Evolutionary conservation across 2,888 invertebrate species (phyloP), one percentile per base, ranked within the genome.

Genomic region (Nephrotoma appendiculata): DNA sequence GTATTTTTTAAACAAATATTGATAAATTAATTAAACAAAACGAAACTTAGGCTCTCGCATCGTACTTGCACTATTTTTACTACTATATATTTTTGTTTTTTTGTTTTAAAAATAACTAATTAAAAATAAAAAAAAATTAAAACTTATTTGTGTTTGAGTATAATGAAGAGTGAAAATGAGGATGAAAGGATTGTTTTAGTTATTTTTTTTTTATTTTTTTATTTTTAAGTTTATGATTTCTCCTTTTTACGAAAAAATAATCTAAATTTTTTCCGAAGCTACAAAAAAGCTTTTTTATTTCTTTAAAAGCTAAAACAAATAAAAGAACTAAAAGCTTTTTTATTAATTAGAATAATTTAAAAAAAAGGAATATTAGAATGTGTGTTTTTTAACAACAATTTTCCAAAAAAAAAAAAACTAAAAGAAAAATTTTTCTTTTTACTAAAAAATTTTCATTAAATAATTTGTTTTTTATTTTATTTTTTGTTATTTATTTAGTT

Each of bases 1-100:
- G 84, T 44, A 44, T 44, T 45, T 85, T 85, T 71, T 19, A 71
- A 71, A 71, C 31, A 71, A 31, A 71, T 71, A 71, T 71, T 71
- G 31, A 71, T 71, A 71, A 71, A 71, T 71, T 71, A 71, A 71
- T 19, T 71, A 71, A 71, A 71, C 31, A 71, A 71, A 71, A 31
- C 19, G 31, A 44, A 85, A 44, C 15, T 85, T 85, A 85, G 85
- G 85, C 85, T 85, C 85, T 85, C 44, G 85, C 85, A 85, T 85
- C 85, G 85, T 85, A 85, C 85, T 85, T 84, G 84, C 84, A 84
- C 84, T 84, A 42, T 84, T 71, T 71, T 71, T 71, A 71, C 31
- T 44, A 44, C 44, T 71, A 71, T 31, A 19, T 71, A 71, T 31
- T 71, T 71, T 71, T 6, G 71, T 71, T 31, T 71, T 71, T 31